phyloP scores from a whole-genome alignment of 2,888 invertebrate genomes.

The Leptopilina syphax region DNA sequence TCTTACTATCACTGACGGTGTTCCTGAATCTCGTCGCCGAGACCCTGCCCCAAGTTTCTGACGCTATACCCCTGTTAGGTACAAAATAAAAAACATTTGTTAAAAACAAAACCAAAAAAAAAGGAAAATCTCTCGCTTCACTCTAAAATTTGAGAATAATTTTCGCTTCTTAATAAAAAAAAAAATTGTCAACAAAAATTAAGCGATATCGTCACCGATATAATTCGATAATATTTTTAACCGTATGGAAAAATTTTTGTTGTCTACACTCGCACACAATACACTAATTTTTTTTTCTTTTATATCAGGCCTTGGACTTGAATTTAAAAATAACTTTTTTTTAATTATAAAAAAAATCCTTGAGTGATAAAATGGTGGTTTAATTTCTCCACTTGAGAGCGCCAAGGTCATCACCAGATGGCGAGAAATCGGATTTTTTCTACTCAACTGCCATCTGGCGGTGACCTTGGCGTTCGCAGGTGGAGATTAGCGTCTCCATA shows the following conservation, averaged over 20 bases:
- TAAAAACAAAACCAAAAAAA: slow-evolving; percentile 2
- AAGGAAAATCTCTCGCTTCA: slow-evolving; percentile 24
- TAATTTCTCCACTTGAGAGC: too few species aligned
- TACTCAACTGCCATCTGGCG: too few species aligned
- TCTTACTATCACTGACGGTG: slow-evolving; percentile 99
- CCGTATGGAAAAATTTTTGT: background rate
- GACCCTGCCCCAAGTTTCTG: slow-evolving; percentile 99
- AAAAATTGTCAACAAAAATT: background rate
- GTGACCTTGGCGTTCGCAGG: too few species aligned
- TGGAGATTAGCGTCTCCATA: too few species aligned
- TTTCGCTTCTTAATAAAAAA: background rate
- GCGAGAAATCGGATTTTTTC: too few species aligned
- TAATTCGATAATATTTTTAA: background rate
- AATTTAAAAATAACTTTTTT: too few species aligned
- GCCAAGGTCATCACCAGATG: too few species aligned
- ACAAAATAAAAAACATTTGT: slow-evolving; percentile 76
- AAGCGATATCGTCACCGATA: background rate
- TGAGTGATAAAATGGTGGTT: too few species aligned
- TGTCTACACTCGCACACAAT: background rate
- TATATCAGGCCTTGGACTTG: too few species aligned
- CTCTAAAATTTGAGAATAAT: background rate
- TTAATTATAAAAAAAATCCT: too few species aligned
- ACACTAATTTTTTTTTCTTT: background rate
- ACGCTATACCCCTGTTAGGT: slow-evolving; percentile 99
- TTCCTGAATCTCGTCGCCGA: slow-evolving; percentile 99